phyloP scores from a whole-genome alignment of 2,797 vertebrate species.

The Esox masquinongy region DNA sequence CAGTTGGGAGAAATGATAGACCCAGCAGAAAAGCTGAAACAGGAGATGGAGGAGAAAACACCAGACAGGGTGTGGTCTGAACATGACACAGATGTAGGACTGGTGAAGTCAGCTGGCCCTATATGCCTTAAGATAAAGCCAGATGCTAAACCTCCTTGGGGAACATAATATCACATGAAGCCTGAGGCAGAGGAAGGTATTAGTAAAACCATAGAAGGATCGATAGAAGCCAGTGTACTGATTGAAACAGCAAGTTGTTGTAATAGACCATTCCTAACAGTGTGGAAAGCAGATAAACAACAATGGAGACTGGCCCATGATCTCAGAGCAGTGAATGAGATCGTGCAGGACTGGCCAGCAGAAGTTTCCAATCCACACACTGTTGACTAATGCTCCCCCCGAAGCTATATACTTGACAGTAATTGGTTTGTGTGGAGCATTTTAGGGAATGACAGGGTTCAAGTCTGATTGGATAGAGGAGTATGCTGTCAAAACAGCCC shows the following conservation, averaged over 20 bases:
- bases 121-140: neutral
- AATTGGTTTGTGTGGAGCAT: slow-evolving; percentile 1
- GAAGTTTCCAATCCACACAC: slow-evolving; percentile 7
- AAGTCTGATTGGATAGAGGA: slow-evolving; percentile 22
- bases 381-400: neutral
- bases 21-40: neutral
- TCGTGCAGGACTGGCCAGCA: neutral
- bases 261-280: no score
- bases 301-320: no score
- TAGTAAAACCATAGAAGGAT: neutral
- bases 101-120: neutral
- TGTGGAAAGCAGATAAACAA: no score
- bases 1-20: neutral
- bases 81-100: slow-evolving; percentile 11
- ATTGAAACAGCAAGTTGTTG: no score
- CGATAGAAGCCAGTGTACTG: no score
- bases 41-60: neutral
- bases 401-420: neutral
- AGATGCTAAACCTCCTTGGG: neutral
- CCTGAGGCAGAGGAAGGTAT: slow-evolving; percentile 5
- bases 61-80: neutral
- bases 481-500: slow-evolving; percentile 12
- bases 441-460: slow-evolving; percentile 16
- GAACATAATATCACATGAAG: slow-evolving; percentile 3
- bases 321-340: neutral